Base-by-base conservation (phyloP, 2,113 vertebrate species). In the Ptyas mucosa region DNA sequence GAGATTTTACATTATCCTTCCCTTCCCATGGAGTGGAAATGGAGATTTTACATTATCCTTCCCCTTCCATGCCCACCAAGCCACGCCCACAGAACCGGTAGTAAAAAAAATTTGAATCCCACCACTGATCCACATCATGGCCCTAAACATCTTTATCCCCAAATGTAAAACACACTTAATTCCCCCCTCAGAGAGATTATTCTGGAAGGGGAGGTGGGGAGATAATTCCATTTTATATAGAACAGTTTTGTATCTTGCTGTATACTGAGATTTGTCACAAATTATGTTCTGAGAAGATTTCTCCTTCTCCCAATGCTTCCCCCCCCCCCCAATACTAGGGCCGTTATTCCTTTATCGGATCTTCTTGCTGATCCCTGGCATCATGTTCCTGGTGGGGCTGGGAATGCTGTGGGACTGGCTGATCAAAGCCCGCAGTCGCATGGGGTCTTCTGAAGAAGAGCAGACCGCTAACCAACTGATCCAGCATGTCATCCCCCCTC, bases 351-450 rank as follows among this genome's bases (percentile, higher is more conserved):
- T 85, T 34, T 89, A 89, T 89, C 92, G 92, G 51, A 89, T 92
- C 57, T 49, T 92, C 92, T n/a, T 92, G 52, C 87, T 92, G 39
- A 24, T 89, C 53, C 92, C 92, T 8, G 88, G 64, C 39, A 85
- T 85, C 11, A 34, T 85, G 53, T 89, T 89, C 53, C 43, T 92
- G 3, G 34, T 43, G 15, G 92, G 53, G 24, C 26, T 89, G 64
- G 69, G 88, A n/a, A 54, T 85, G 43, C 26, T 89, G 53, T 89
- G 88, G 92, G 88, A 89, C 43, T 92, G 88, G 64, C 69, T 92
- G 26, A 51, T 89, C 10, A 92, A 89, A 58, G 64, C 43, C 14
- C 88, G 69, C 43, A 51, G 34, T 23, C 53, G 0, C 18, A 46
- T 85, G 4, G 20, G 53, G 5, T 0, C 26, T 29, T 57, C 92